Base-by-base conservation (phyloP, 1,140 invertebrate species). In the Zophobas atratus region DNA sequence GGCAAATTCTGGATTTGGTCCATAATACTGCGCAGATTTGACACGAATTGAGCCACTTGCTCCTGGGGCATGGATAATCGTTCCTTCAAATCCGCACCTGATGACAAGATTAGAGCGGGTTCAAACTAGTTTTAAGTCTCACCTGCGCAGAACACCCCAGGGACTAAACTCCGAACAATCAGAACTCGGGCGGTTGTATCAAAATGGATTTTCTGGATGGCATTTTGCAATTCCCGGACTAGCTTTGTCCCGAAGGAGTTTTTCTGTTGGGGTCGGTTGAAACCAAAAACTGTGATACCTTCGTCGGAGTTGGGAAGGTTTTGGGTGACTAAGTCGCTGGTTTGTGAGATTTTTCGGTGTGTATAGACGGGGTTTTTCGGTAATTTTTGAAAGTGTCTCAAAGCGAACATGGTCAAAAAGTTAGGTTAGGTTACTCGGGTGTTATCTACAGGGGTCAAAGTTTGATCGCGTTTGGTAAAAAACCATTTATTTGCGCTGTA, bases 21-120 rank as follows among this genome's bases (percentile, higher is more conserved):
- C 71, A 95, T 92, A 6, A 95, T 87, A 55, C 85, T 84, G 79
- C 94, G 88, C 6, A 98, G 84, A 33, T 90, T 91, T 32, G 90
- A 87, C 0, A 99, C 97, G 87, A 98, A 98, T 56, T 88, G 88
- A n/a, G 88, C 89, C 0, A 97, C 94, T 85, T 99, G 96, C 4
- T 90, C 88, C 60, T 91, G 88, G 2, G 89, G 87, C 95, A 99
- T 97, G 83, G 90, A 90, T 1, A 91, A 88, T 79, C 98, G 88
- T 86, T 99, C 98, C 84, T 98, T 98, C 39, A 99, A 89, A 89
- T 99, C 98, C 32, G 98, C 98, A 36, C 98, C 94, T 86, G 86
- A 80, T 93, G 95, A 84, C 96, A 96, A 76, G 35, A 75, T 77
- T 72, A 35, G 1, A 33, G 6, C 46, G 46, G 20, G 36, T 53